Conservation (phyloP, 2,888 invertebrate genomes). For the Phasia obesa region DNA sequence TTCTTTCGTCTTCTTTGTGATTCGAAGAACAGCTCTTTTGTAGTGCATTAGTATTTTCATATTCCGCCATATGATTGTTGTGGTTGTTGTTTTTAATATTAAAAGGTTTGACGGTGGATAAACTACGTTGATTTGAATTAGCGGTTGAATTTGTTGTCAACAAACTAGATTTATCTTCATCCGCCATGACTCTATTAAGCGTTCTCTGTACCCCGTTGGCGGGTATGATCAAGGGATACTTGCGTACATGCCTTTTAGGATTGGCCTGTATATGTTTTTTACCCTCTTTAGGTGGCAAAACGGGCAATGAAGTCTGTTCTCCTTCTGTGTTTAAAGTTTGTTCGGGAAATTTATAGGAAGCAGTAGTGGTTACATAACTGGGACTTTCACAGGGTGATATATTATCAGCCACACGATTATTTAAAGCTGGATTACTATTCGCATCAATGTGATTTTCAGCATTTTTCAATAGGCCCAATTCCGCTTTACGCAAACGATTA, state of each 20-base stretch:
- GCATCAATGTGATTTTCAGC: conserved; percentile 9
- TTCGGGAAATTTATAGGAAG: conserved; percentile 80
- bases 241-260: conserved; percentile 89
- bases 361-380: conserved; percentile 80
- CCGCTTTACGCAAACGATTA: conserved; percentile 77
- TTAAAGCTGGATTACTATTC: conserved; percentile 59
- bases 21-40: conserved; percentile 54
- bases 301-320: conserved; percentile 86
- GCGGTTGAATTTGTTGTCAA: conserved; percentile 6
- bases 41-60: conserved; percentile 74
- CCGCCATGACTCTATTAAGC: conserved; percentile 84
- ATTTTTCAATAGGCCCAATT: conserved; percentile 66
- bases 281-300: conserved; percentile 88
- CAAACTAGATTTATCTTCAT: conserved; percentile 71
- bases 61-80: conserved; percentile 69
- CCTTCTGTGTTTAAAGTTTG: conserved; percentile 25
- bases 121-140: conserved; percentile 17
- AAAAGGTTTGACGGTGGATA: conserved; percentile 55
- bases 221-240: conserved; percentile 91
- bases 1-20: conserved; percentile 59
- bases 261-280: conserved; percentile 84
- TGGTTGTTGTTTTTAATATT: conserved; percentile 40
- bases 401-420: conserved; percentile 70
- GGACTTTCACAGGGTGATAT: conserved; percentile 80
- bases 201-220: conserved; percentile 86